Conservation (phyloP, 2,797 vertebrate species). For the Emydoidea blandingii region DNA sequence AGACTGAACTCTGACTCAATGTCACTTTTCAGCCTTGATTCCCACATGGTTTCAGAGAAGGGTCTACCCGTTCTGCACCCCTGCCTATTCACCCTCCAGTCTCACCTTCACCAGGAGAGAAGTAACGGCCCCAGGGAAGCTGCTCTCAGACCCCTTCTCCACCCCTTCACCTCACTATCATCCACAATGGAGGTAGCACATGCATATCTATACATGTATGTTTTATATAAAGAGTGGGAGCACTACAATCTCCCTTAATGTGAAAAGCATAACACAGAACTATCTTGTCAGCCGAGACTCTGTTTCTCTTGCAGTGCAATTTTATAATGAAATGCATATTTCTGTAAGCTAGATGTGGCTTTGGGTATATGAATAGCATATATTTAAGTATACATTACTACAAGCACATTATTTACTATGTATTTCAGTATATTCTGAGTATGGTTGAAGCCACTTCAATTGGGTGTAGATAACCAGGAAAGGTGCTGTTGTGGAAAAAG, state of each 20-base stretch:
- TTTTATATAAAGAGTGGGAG: background rate
- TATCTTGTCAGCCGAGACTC: background rate
- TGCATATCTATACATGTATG: background rate
- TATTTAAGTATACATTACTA: background rate
- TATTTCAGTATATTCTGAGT: background rate
- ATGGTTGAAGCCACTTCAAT: background rate
- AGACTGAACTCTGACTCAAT: background rate
- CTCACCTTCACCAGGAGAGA: background rate
- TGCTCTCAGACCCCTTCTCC: background rate
- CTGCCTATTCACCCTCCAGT: background rate
- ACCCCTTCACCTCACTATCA: background rate
- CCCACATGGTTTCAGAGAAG: background rate
- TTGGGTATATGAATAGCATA: background rate
- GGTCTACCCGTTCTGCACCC: background rate
- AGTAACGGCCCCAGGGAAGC: background rate
- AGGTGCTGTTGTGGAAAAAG: background rate
- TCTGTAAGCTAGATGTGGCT: background rate
- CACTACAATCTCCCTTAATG: background rate
- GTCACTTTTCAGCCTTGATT: background rate
- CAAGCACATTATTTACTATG: background rate
- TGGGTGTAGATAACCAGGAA: background rate
- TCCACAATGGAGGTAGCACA: background rate
- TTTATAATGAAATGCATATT: background rate
- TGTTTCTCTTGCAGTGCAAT: background rate
- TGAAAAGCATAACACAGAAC: background rate